Conservation (phyloP, 2,888 invertebrate species). For the Dolichopus griseipennis region DNA sequence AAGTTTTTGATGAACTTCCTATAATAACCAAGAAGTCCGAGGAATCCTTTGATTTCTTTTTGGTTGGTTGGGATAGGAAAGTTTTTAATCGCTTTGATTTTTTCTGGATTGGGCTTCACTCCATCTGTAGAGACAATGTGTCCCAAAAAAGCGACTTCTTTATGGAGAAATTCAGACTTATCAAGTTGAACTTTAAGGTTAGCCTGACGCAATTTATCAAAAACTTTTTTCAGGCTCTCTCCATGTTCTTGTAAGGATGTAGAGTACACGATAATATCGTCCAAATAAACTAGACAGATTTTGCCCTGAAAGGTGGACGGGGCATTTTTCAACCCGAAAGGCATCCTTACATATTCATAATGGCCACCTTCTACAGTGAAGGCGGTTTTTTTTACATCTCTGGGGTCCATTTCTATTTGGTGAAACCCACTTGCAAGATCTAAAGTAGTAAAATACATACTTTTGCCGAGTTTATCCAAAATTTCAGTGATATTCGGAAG, state of each 20-base stretch:
- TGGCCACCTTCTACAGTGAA: no score
- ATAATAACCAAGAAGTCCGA: conserved; percentile 23
- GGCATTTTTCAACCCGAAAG: no score
- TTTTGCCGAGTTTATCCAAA: no score
- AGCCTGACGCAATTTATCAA: conserved; percentile 11
- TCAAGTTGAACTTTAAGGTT: conserved; percentile 26
- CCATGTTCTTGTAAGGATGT: conserved; percentile 17
- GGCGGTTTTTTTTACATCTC: no score
- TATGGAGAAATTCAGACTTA: conserved; percentile 27
- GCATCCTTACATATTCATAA: no score
- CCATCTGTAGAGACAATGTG: conserved; percentile 25
- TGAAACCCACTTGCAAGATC: no score
- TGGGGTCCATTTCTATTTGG: no score
- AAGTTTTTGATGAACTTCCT: conserved; percentile 23
- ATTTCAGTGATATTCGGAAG: no score
- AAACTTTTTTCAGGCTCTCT: conserved; percentile 27
- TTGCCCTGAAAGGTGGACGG: no score
- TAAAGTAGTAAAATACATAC: no score
- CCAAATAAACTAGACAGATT: conserved; percentile 8
- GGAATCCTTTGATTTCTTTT: conserved; percentile 23
- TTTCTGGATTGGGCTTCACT: conserved; percentile 26
- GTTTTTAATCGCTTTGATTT: conserved; percentile 20
- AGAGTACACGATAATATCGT: conserved; percentile 18
- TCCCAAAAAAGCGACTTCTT: conserved; percentile 30
- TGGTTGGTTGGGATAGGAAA: conserved; percentile 12